These are phyloP conservation scores for Drosophila hamatofila DNA, from an alignment of 2,888 invertebrate genomes.

Conservation along the genomic window DNA sequence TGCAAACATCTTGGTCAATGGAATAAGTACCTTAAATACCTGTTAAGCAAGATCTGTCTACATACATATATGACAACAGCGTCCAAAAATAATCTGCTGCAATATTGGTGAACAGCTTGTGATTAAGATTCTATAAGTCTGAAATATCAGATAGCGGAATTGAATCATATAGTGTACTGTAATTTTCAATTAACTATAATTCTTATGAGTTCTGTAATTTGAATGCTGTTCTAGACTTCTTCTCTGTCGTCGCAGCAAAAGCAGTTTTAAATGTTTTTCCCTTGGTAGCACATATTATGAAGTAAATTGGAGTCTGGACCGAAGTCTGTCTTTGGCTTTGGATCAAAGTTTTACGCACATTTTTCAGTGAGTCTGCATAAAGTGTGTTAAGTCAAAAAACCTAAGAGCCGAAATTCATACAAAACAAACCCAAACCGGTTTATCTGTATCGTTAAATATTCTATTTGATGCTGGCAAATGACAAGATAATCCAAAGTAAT, in stretches of 20 bases:
- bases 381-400: conserved; percentile 46
- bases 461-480: conserved; percentile 84
- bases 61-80: conserved; percentile 23
- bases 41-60: neutral
- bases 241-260: conserved; percentile 13
- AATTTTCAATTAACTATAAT: conserved; percentile 16
- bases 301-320: conserved; percentile 28
- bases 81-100: conserved; percentile 21
- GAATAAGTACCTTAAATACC: neutral
- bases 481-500: conserved; percentile 84
- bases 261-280: conserved; percentile 28
- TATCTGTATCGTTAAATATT: conserved; percentile 82
- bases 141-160: neutral
- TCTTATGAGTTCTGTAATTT: conserved; percentile 28
- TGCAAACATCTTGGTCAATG: neutral
- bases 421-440: conserved; percentile 79
- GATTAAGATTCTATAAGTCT: neutral
- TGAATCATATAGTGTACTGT: conserved; percentile 6
- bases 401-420: conserved; percentile 52
- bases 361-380: conserved; percentile 68
- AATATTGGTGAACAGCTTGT: neutral
- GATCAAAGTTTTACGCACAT: conserved; percentile 64
- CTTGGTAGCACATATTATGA: conserved; percentile 37
- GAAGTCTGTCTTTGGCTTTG: conserved; percentile 44
- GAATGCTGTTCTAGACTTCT: neutral